phyloP scores from a whole-genome alignment of 2,888 invertebrate genomes.

The Ashinkailepas kermadecensis region DNA sequence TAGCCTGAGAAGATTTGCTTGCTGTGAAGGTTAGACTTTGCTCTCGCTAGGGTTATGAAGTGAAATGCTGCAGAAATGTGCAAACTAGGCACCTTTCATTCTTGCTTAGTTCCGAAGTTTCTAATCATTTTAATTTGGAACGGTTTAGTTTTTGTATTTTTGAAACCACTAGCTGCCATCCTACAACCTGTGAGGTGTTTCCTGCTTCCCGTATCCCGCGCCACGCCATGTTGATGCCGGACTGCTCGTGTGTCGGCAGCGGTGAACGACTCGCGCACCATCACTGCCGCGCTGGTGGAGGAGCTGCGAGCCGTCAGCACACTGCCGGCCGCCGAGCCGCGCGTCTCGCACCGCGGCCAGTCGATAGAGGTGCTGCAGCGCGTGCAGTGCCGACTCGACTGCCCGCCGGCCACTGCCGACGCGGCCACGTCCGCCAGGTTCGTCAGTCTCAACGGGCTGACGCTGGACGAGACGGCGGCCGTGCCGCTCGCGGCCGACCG shows the following conservation, averaged over 20 bases:
- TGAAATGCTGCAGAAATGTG: no score
- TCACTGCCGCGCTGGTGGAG: constrained; percentile 9
- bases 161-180: no score
- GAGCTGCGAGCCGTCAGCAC: background rate
- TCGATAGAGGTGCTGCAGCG: constrained; percentile 14
- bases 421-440: background rate
- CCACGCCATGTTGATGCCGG: no score
- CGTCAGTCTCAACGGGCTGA: constrained; percentile 11
- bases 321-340: constrained; percentile 13
- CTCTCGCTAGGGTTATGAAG: no score
- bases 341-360: constrained; percentile 8
- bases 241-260: background rate
- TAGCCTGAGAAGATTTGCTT: no score
- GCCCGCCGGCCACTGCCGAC: background rate
- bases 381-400: background rate
- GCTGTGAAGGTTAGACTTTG: no score
- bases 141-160: no score
- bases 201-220: no score
- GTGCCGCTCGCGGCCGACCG: background rate
- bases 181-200: no score
- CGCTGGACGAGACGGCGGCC: background rate
- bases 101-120: no score
- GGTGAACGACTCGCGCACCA: constrained; percentile 1
- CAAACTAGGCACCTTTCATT: no score
- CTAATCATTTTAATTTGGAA: no score